Base-by-base conservation (phyloP, 2,113 vertebrate species). In the Octodon degus region DNA sequence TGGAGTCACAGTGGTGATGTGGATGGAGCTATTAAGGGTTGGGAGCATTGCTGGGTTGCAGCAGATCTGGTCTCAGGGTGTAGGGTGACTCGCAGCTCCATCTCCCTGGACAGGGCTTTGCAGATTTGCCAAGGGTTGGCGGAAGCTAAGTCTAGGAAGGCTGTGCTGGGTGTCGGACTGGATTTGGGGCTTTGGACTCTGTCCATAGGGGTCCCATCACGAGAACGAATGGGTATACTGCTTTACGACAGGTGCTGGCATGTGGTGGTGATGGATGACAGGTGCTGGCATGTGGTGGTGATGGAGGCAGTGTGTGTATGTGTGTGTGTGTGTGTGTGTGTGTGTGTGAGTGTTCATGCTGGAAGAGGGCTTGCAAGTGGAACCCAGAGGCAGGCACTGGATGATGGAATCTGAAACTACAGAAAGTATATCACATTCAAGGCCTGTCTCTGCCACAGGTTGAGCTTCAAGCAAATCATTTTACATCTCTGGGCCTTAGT, bases 181-280 rank as follows among this genome's bases (percentile, higher is more conserved):
- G 86, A 81, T 86, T 80, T 92, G 72, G 94, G 84, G 84, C 90
- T 89, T 79, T 84, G 55, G 96, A 92, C 37, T 95, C 62, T 34
- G 10, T 86, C 76, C 50, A 9, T 86, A 89, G 13, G 6, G 50
- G 77, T 91, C 90, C 91, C 89, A 24, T 43, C 19, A 88, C 37
- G 72, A 94, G 96, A 91, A 93, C 0, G 43, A 84, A 92, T 0
- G 1, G 30, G 47, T 89, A 37, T 98, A 98, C 97, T 97, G 97
- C 97, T 97, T 96, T 96, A 96, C 92, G 87, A 96, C 92, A 89
- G 85, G 68, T 0, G 1, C 27, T 91, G 91, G 91, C 63, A 30
- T 65, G 74, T 90, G n/a, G 67, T 19, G 65, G 74, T 32, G 47
- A 47, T 79, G 74, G 40, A 10, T n/a, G n/a, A n/a, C n/a, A n/a